phyloP scores from a whole-genome alignment of 2,797 vertebrate species.

The Rhynchonycteris naso region DNA sequence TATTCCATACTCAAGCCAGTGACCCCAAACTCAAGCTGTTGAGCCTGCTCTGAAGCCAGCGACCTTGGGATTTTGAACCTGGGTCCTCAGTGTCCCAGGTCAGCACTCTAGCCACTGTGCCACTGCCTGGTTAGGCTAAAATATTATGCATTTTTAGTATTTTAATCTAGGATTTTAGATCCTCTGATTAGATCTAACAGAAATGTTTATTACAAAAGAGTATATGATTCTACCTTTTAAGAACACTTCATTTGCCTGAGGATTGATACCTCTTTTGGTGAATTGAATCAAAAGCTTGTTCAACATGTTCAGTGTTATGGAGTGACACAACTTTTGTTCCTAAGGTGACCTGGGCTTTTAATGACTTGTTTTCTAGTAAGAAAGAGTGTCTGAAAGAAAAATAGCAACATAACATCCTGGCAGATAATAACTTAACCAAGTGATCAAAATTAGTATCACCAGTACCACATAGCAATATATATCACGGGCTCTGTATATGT shows the following conservation, averaged over 20 bases:
- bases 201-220: conserved; percentile 35
- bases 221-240: neutral
- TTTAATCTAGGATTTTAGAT: conserved; percentile 30
- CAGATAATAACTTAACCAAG: conserved; percentile 8
- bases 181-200: conserved; percentile 7
- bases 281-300: conserved; percentile 20
- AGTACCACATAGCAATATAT: neutral
- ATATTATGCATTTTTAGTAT: neutral
- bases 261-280: neutral
- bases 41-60: too few species aligned
- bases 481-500: neutral
- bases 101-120: too few species aligned
- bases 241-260: neutral
- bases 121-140: too few species aligned
- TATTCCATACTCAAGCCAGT: too few species aligned
- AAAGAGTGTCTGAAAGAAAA: conserved; percentile 24
- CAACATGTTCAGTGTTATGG: neutral
- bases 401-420: conserved; percentile 16
- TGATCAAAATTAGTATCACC: too few species aligned
- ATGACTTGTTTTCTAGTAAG: conserved; percentile 15
- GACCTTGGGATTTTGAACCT: too few species aligned
- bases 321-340: neutral
- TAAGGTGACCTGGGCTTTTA: neutral
- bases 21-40: too few species aligned
- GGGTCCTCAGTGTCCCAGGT: too few species aligned